Evolutionary conservation across 2,113 vertebrate species (phyloP).

Genomic region (Pseudopodoces humilis): DNA sequence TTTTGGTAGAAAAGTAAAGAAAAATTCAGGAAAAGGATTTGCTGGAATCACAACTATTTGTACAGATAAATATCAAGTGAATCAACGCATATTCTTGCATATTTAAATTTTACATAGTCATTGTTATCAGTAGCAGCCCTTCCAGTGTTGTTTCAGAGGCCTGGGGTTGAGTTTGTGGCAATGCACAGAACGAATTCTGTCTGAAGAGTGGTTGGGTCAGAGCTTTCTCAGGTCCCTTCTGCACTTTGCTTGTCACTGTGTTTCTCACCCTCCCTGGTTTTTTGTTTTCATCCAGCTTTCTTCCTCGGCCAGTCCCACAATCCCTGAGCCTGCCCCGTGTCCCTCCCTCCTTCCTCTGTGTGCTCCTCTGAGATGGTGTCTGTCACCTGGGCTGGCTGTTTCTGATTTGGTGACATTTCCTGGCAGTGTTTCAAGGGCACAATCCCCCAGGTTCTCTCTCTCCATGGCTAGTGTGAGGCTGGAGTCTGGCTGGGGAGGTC

Average conservation of each 20-base stretch:
- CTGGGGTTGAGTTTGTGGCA: not conserved
- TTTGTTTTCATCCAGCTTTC: not conserved
- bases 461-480: not conserved
- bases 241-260: not conserved
- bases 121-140: not conserved
- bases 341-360: not conserved
- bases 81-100: not conserved
- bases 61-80: not conserved
- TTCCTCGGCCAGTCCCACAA: rapidly evolving
- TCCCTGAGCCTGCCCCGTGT: not conserved
- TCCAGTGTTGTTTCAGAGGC: not conserved
- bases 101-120: not conserved
- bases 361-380: not conserved
- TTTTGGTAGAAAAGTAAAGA: not conserved
- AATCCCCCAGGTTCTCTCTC: not conserved
- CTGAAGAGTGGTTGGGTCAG: rapidly evolving
- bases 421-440: not conserved
- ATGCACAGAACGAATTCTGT: not conserved
- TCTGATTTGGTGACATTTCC: not conserved
- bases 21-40: not conserved
- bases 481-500: not conserved
- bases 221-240: not conserved
- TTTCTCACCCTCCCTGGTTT: not conserved
- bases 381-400: not conserved
- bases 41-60: not conserved